Base-by-base conservation (phyloP, 2,888 invertebrate genomes). In the Pristionchus arcanus region DNA sequence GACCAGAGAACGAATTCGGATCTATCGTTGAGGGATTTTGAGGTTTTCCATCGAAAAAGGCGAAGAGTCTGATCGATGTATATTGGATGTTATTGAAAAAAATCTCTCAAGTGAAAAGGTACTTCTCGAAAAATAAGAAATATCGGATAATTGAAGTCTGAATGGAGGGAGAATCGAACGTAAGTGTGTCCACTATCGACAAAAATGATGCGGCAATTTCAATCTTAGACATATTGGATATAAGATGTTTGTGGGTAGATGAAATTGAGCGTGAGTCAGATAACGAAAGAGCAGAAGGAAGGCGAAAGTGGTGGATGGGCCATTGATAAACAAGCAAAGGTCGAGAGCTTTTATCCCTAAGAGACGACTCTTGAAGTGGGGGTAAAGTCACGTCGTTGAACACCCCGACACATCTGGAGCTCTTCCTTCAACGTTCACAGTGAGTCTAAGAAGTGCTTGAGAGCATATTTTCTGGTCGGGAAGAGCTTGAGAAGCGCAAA, bases 241-340 rank as follows among this genome's bases (percentile, higher is more conserved):
- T 9, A 63, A 5, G 63, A 63, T 19, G 28, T 34, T 34, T 19
- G 4, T 31, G 7, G 9, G 28, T 25, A n/a, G 34, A 1, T 25
- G 19, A 34, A 11, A 31, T 42, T 37, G 16, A 77, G 77, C 42
- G 77, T 77, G 77, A 77, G 77, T 77, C 77, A 68, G 68, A 68
- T 68, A n/a, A 28, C 68, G 68, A 21, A 77, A 42, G 71, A 71
- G 71, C 71, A 71, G 71, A 71, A 34, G 34, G 21, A n/a, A n/a
- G 21, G 77, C 19, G 25, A 77, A 25, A 25, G 59, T 25, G 59
- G 77, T 49, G 42, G 42, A 11, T 9, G 42, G 42, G 11, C 13
- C 37, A 5, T 0, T 77, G 77, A 77, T 77, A 77, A 77, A 77
- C 77, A 77, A 71, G 42, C 15, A 77, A 42, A 77, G 77, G 49